Base-by-base conservation (phyloP, 2,888 invertebrate species). In the Mythimna pallens region DNA sequence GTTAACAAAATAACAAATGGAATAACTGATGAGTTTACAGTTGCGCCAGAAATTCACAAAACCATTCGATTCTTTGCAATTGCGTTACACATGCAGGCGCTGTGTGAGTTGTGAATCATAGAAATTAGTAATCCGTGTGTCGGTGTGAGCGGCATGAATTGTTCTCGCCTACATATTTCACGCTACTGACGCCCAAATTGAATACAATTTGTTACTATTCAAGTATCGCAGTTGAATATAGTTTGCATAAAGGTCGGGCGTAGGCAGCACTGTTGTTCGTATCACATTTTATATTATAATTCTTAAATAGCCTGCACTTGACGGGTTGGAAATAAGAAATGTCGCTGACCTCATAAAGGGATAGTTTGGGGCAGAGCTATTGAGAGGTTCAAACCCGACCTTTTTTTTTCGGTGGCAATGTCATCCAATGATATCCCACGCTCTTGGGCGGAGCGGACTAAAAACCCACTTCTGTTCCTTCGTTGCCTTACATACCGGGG, bases 281-380 rank as follows among this genome's bases (percentile, higher is more conserved):
- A 54, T 65, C 75, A 25, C 36, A 55, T 80, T 76, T 68, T 55
- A 54, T 40, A 57, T 14, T 40, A 55, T 61, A 25, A 50, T 72
- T 71, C 52, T 70, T 62, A 78, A 65, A 61, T 61, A 55, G 34
- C 25, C 43, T 50, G 68, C 62, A 75, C 78, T 78, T 72, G 61
- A 78, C 70, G 73, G 70, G 73, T 73, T 54, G 61, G 61, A 61
- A 82, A 80, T 78, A 82, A 85, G 77, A 81, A 76, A 81, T 76
- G 76, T 73, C 76, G 70, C 77, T 40, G n/a, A 55, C 70, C 74
- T 59, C 66, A 52, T 25, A 52, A 20, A 77, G 7, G 1, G 52
- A 62, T 57, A 55, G 1, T 50, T 50, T 14, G 17, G 30, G 17
- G 5, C 17, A 25, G 34, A 43, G 40, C 10, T 34, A 40, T 10